Percentiles rank a stretch among this genome's conserved stretches.
Evolutionary conservation across 2,113 vertebrate species (phyloP).

Genomic region (Dipodomys spectabilis): DNA sequence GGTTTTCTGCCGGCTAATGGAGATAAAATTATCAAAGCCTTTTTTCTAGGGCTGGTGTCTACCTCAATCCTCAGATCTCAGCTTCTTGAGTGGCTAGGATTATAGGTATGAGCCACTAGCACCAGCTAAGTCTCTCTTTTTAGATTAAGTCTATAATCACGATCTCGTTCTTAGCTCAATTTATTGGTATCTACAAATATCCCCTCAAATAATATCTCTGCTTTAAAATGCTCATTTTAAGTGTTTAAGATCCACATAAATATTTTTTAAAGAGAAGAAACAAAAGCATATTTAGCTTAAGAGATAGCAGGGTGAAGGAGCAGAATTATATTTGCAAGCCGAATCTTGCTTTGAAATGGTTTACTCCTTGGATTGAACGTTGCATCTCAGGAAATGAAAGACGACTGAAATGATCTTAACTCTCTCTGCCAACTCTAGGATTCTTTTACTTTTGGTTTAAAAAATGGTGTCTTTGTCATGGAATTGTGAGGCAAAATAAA

Average conservation of each 20-base stretch:
- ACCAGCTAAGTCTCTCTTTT: not conserved
- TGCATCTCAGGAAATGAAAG: constrained; percentile 26
- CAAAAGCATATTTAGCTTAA: not conserved
- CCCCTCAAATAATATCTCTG: not conserved
- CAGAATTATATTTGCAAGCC: not conserved
- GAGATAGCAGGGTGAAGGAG: not conserved
- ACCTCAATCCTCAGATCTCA: too few relatives aligned
- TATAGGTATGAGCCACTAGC: too few relatives aligned
- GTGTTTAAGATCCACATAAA: not conserved
- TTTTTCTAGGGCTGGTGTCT: too few relatives aligned
- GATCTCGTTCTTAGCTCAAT: not conserved
- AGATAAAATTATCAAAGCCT: too few relatives aligned
- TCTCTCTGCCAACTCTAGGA: not conserved
- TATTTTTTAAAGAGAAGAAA: constrained; percentile 14
- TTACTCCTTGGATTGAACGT: not conserved
- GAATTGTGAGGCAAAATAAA: not conserved
- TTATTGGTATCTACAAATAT: not conserved
- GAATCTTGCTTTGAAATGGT: not conserved
- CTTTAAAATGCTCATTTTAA: not conserved
- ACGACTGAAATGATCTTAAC: not conserved
- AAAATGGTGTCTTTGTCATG: not conserved
- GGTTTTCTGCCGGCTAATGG: too few relatives aligned
- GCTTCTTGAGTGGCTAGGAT: too few relatives aligned
- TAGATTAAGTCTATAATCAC: not conserved
- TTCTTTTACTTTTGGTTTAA: constrained; percentile 1